Percentiles rank a stretch among this genome's conserved stretches.
phyloP scores from a whole-genome alignment of 2,888 invertebrate genomes.

The Criorhina ranunculi region DNA sequence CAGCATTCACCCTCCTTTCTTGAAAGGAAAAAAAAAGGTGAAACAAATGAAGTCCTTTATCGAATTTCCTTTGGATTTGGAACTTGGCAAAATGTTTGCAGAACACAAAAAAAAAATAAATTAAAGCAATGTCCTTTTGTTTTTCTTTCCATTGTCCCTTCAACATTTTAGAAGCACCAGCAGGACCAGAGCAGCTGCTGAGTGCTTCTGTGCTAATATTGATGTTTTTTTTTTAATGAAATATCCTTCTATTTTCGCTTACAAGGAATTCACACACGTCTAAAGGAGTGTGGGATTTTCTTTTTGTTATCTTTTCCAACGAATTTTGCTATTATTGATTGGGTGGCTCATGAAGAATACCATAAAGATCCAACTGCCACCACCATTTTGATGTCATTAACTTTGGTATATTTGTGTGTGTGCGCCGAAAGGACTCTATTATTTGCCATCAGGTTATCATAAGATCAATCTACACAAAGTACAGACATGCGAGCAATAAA shows the following conservation, averaged over 20 bases:
- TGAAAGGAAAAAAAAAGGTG: slow-evolving; percentile 35
- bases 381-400: slow-evolving; percentile 24
- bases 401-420: slow-evolving; percentile 15
- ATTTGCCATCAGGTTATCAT: slow-evolving; percentile 36
- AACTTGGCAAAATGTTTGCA: slow-evolving; percentile 33
- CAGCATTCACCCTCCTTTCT: not conserved
- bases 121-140: slow-evolving; percentile 55
- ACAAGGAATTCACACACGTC: slow-evolving; percentile 45
- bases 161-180: not conserved
- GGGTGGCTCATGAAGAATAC: slow-evolving; percentile 17
- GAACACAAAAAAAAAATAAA: slow-evolving; percentile 19
- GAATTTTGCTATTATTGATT: slow-evolving; percentile 45
- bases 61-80: slow-evolving; percentile 51
- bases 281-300: not conserved
- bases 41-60: slow-evolving; percentile 60
- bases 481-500: slow-evolving; percentile 27
- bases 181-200: not conserved
- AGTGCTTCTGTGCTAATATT: slow-evolving; percentile 51
- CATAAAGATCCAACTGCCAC: not conserved
- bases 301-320: slow-evolving; percentile 21
- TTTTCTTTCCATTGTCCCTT: slow-evolving; percentile 32
- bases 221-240: slow-evolving; percentile 62
- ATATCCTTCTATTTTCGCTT: slow-evolving; percentile 45
- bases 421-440: slow-evolving; percentile 34
- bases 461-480: slow-evolving; percentile 7